Conservation (phyloP, 1,140 invertebrate species). For the Euura lappo region DNA sequence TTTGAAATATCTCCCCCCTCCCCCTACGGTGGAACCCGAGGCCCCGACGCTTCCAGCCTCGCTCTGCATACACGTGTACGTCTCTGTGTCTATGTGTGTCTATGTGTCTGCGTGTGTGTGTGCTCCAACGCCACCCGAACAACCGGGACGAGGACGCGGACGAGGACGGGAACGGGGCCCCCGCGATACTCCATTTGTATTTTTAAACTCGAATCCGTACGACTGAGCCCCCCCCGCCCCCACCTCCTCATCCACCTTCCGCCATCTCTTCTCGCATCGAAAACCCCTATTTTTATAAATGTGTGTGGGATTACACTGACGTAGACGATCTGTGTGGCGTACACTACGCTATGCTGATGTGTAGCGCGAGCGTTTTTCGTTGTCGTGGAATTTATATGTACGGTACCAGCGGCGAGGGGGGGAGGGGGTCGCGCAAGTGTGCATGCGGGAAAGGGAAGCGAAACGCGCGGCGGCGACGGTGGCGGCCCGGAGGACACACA, state of each 20-base stretch:
- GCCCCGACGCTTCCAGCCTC: conserved; percentile 8
- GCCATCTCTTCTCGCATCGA: conserved; percentile 1
- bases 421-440: too few relatives aligned
- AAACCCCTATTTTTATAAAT: background rate
- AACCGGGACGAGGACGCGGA: conserved; percentile 18
- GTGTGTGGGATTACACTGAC: too few relatives aligned
- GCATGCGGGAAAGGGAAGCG: too few relatives aligned
- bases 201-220: conserved; percentile 59
- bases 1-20: conserved; percentile 57
- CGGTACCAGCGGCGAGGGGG: too few relatives aligned
- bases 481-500: too few relatives aligned
- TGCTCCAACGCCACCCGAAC: too few relatives aligned
- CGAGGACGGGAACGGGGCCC: too few relatives aligned
- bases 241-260: conserved; percentile 15
- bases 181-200: conserved; percentile 60
- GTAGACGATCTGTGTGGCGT: conserved; percentile 3
- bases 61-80: conserved; percentile 15
- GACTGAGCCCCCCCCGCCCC: conserved; percentile 21
- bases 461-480: too few relatives aligned
- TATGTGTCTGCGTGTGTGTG: too few relatives aligned
- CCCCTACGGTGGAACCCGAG: conserved; percentile 22
- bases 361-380: too few relatives aligned
- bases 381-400: too few relatives aligned
- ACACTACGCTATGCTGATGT: background rate
- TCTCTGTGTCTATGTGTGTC: too few relatives aligned